A percentile compares a stretch with the other conserved stretches of the same genome.
Conservation (phyloP, 2,888 invertebrate species). For the Zootermopsis nevadensis region DNA sequence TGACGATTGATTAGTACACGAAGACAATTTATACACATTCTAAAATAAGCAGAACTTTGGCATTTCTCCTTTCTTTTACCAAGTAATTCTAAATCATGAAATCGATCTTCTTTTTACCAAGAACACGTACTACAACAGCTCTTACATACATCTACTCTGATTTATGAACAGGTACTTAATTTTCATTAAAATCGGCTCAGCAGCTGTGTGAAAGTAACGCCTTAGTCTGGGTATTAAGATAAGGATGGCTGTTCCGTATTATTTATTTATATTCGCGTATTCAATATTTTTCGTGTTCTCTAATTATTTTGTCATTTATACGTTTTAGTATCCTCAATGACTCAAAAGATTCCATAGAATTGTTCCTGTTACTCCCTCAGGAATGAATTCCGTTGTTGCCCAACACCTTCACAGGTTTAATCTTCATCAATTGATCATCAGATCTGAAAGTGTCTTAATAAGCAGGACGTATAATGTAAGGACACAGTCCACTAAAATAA, state of each 20-base stretch:
- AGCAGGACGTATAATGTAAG: conserved; percentile 21
- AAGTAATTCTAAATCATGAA: too few relatives aligned
- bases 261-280: background rate
- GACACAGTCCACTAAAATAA: background rate
- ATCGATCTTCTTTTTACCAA: too few relatives aligned
- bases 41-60: too few relatives aligned
- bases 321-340: conserved; percentile 11
- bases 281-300: background rate
- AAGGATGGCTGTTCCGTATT: background rate
- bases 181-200: background rate
- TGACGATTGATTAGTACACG: too few relatives aligned
- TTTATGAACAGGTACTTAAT: background rate
- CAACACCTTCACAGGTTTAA: conserved; percentile 2
- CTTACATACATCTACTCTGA: too few relatives aligned
- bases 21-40: too few relatives aligned
- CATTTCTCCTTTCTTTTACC: too few relatives aligned
- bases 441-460: conserved; percentile 23
- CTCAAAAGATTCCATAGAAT: conserved; percentile 3
- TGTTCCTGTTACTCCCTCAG: background rate
- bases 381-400: background rate
- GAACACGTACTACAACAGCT: too few relatives aligned
- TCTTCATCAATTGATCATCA: conserved; percentile 4
- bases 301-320: conserved; percentile 32
- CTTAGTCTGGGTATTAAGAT: background rate
- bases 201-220: background rate